These are phyloP conservation scores for Hassar affinis DNA, from an alignment of 2,113 vertebrate genomes.

Conservation along the genomic window DNA sequence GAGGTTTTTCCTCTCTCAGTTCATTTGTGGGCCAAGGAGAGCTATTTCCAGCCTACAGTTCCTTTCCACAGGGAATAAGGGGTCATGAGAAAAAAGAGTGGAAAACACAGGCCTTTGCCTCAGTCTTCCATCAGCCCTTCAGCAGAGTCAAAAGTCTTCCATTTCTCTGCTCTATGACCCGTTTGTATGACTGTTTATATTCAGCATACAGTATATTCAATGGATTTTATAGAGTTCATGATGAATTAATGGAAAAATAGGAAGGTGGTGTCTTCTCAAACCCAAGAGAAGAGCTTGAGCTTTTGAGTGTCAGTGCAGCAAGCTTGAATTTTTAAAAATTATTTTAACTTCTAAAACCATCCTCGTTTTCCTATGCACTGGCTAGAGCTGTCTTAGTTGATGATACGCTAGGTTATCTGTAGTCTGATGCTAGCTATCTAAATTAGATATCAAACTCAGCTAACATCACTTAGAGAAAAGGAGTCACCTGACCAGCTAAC, in stretches of 20 bases:
- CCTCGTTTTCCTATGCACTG: not conserved
- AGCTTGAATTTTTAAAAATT: not conserved
- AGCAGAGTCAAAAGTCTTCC: constrained; percentile 22
- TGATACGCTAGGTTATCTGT: not conserved
- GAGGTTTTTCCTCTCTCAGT: constrained; percentile 31
- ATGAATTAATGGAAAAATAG: not conserved
- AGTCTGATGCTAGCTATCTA: not conserved
- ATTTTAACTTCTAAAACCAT: not conserved
- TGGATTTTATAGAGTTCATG: not conserved
- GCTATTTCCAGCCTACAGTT: constrained; percentile 72
- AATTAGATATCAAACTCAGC: not conserved
- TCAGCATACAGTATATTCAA: not conserved
- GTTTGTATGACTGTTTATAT: constrained; percentile 23
- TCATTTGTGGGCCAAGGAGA: constrained; percentile 44
- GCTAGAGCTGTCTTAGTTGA: not conserved
- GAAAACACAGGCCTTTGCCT: constrained; percentile 62
- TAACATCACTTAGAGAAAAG: not conserved
- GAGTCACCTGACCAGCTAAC: not conserved
- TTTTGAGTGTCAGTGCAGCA: not conserved
- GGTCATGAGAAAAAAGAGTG: constrained; percentile 77
- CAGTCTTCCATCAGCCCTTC: constrained; percentile 33
- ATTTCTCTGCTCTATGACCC: constrained; percentile 30
- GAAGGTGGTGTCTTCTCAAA: not conserved
- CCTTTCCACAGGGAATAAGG: constrained; percentile 65
- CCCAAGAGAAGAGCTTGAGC: not conserved